phyloP scores from a whole-genome alignment of 2,113 vertebrate genomes.

The Pluvianellus socialis region DNA sequence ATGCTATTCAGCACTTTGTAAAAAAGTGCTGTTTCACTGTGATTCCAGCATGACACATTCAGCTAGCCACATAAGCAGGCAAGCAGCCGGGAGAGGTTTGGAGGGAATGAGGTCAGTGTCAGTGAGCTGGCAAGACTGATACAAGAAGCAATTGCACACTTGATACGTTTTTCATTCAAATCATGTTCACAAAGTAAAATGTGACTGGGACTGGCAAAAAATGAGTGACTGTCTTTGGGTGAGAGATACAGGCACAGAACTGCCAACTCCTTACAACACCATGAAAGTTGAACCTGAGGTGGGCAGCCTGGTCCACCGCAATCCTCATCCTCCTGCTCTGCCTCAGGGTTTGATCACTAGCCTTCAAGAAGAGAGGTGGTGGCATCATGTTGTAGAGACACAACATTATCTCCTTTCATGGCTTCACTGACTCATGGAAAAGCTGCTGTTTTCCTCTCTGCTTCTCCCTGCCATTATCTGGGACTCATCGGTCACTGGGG shows the following conservation, averaged over 20 bases:
- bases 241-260: background rate
- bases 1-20: background rate
- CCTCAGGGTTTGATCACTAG: fast-evolving
- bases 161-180: background rate
- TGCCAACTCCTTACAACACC: background rate
- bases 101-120: background rate
- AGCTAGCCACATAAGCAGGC: background rate
- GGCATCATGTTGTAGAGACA: fast-evolving
- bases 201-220: background rate
- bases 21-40: background rate
- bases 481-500: background rate
- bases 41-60: background rate
- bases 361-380: background rate
- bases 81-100: background rate
- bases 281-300: background rate
- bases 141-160: too few species aligned
- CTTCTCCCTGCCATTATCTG: background rate
- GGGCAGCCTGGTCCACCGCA: background rate
- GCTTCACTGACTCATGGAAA: background rate
- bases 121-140: background rate
- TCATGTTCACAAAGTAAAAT: background rate
- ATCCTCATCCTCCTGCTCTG: background rate
- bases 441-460: background rate
- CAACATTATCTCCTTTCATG: background rate
- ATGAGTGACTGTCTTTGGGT: background rate